These are phyloP conservation scores for Isaurus tuberculatus DNA, from an alignment of 92 coral and sea anemone species.

Conservation along the genomic window DNA sequence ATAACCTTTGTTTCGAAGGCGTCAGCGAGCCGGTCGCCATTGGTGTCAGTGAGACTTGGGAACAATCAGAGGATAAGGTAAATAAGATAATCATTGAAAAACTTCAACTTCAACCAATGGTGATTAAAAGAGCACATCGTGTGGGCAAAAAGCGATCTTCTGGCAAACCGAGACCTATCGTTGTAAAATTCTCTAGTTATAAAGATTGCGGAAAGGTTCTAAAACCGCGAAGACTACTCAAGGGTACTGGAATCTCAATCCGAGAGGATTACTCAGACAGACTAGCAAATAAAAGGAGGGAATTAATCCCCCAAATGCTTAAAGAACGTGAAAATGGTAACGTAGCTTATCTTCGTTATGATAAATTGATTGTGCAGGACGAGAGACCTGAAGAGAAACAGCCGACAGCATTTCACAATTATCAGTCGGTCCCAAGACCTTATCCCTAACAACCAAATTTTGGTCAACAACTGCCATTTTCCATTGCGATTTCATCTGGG, in stretches of 20 bases:
- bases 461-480: background rate
- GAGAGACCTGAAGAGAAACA: background rate
- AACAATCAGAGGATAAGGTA: conserved; percentile 37
- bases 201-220: conserved; percentile 54
- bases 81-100: conserved; percentile 28
- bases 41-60: conserved; percentile 44
- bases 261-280: conserved; percentile 62
- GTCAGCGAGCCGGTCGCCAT: conserved; percentile 17
- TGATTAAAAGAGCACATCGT: conserved; percentile 53
- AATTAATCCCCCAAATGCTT: conserved; percentile 56
- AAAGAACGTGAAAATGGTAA: conserved; percentile 49
- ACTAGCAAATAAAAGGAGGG: conserved; percentile 45
- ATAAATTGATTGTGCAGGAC: conserved; percentile 51
- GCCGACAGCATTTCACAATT: background rate
- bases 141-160: conserved; percentile 36
- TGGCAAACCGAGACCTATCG: conserved; percentile 49
- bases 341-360: conserved; percentile 51
- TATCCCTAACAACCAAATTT: background rate
- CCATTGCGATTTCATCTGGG: background rate
- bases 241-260: conserved; percentile 41
- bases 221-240: conserved; percentile 43
- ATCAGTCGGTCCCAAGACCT: conserved; percentile 21
- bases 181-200: conserved; percentile 45
- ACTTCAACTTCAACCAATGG: background rate
- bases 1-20: conserved; percentile 65